These are phyloP conservation scores for Centropus bengalensis DNA, from an alignment of 2,113 vertebrate genomes.

Conservation along the genomic window DNA sequence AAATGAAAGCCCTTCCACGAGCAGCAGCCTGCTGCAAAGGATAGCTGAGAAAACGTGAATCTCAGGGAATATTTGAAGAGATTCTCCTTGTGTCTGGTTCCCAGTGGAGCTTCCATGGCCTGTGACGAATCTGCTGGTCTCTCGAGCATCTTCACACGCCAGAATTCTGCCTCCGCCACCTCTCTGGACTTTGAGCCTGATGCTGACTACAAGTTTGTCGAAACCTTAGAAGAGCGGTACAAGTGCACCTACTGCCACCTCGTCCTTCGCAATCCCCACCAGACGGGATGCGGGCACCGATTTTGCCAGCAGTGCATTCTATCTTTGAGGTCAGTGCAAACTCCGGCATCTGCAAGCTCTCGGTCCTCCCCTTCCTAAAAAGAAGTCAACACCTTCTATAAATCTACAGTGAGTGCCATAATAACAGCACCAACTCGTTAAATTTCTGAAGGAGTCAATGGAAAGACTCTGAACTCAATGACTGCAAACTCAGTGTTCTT, in stretches of 20 bases:
- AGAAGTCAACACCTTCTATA: accelerated
- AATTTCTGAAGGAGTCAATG: background rate
- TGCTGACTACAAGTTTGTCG: conserved; percentile 77
- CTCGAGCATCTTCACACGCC: conserved; percentile 59
- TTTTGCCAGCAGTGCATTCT: conserved; percentile 86
- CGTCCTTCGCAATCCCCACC: conserved; percentile 86
- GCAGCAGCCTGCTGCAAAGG: background rate
- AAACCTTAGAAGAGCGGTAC: conserved; percentile 81
- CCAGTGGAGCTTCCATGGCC: conserved; percentile 72
- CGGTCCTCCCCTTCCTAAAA: background rate
- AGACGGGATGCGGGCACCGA: conserved; percentile 88
- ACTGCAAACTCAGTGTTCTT: background rate
- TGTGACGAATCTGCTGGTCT: conserved; percentile 62
- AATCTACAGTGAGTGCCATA: background rate
- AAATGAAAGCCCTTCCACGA: background rate
- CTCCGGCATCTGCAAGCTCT: accelerated
- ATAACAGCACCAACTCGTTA: accelerated
- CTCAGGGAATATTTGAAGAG: background rate
- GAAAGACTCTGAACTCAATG: background rate
- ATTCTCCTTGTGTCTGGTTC: background rate
- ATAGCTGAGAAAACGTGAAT: background rate
- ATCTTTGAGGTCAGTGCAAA: conserved; percentile 76
- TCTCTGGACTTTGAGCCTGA: conserved; percentile 82
- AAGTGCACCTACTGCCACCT: conserved; percentile 80
- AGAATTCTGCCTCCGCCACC: conserved; percentile 72